phyloP scores from a whole-genome alignment of 2,113 vertebrate species.

The Stegostoma tigrinum region DNA sequence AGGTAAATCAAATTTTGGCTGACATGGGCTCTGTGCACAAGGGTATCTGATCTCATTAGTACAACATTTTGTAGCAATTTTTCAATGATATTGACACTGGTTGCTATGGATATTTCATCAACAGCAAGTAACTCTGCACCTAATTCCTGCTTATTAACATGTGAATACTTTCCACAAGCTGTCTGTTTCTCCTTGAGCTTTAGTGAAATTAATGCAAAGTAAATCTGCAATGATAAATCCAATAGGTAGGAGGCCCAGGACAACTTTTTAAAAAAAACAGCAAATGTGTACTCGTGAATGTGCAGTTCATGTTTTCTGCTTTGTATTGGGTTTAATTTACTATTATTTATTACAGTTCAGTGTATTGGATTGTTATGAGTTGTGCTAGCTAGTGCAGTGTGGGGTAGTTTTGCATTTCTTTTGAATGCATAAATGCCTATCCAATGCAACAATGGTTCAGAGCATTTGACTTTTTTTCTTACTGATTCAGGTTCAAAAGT shows the following conservation, averaged over 20 bases:
- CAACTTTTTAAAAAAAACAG: neutral
- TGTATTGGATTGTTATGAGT: neutral
- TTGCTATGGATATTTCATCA: neutral
- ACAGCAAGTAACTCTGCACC: neutral
- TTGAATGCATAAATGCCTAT: neutral
- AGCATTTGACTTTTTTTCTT: neutral
- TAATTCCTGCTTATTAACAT: neutral
- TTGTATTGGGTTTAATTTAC: neutral
- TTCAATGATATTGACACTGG: neutral
- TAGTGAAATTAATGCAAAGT: neutral
- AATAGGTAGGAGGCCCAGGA: neutral
- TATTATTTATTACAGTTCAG: neutral
- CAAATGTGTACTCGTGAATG: no score
- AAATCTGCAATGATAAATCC: neutral
- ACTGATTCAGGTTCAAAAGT: neutral
- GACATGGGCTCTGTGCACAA: neutral
- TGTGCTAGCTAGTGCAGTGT: neutral
- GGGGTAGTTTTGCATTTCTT: neutral
- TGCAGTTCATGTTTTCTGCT: neutral
- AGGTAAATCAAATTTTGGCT: neutral
- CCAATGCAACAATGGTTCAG: neutral
- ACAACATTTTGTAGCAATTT: neutral
- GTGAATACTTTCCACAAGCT: neutral
- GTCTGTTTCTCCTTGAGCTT: neutral
- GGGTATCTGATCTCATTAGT: neutral